Evolutionary conservation across 2,797 vertebrate species (phyloP).

Genomic region (Eleutherodactylus coqui): DNA sequence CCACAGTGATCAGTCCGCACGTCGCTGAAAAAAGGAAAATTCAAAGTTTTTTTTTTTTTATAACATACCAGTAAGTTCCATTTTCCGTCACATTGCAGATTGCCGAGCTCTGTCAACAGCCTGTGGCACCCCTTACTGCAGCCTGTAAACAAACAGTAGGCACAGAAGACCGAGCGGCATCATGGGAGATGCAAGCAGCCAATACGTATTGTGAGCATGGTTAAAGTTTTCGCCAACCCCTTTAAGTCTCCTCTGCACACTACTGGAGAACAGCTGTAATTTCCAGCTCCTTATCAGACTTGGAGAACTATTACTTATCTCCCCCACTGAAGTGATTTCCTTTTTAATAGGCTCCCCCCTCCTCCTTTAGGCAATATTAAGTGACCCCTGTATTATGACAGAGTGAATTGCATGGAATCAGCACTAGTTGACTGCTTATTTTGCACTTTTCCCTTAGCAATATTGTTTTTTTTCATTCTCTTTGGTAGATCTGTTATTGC

Average conservation of each 20-base stretch:
- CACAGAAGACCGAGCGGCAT: too few species aligned
- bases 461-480: constrained; percentile 21
- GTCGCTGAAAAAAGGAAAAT: too few species aligned
- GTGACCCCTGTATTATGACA: constrained; percentile 30
- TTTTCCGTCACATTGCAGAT: too few species aligned
- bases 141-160: too few species aligned
- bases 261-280: not conserved
- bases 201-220: too few species aligned
- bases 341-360: constrained; percentile 21
- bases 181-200: too few species aligned
- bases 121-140: too few species aligned
- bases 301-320: not conserved
- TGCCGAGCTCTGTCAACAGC: too few species aligned
- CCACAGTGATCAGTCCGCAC: too few species aligned
- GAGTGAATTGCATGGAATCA: constrained; percentile 29
- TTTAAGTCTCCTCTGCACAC: not conserved
- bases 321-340: not conserved
- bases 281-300: not conserved
- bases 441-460: constrained; percentile 50
- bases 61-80: too few species aligned
- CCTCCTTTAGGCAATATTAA: constrained; percentile 25
- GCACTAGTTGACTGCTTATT: constrained; percentile 49
- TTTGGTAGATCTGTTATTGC: constrained; percentile 50
- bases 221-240: not conserved
- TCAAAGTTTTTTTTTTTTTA: too few species aligned